Evolutionary conservation across 2,797 vertebrate species (phyloP).

Genomic region (Buphagus erythrorhynchus): DNA sequence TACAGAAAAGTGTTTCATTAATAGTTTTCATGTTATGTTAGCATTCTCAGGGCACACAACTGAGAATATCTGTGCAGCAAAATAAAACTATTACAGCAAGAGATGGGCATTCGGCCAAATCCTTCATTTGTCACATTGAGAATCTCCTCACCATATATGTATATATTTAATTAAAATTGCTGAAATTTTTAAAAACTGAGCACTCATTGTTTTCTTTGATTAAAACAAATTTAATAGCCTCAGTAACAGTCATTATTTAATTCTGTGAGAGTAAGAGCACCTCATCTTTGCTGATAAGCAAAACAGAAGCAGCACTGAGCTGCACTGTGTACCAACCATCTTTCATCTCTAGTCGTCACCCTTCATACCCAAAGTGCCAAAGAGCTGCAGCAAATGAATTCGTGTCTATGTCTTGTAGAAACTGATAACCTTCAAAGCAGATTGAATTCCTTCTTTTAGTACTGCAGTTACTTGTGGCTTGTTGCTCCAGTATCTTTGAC

Average conservation of each 20-base stretch:
- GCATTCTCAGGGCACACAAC: background rate
- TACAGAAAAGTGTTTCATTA: background rate
- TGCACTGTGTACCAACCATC: background rate
- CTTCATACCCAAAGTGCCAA: background rate
- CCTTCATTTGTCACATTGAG: background rate
- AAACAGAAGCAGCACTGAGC: background rate
- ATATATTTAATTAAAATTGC: background rate
- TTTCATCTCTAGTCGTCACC: background rate
- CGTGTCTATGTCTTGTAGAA: background rate
- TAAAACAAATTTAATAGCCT: background rate
- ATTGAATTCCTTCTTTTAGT: background rate
- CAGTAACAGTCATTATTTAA: background rate
- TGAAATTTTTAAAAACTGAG: background rate
- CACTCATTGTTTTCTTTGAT: background rate
- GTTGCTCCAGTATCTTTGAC: background rate
- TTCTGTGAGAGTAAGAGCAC: background rate
- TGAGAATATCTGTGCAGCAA: background rate
- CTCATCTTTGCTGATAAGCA: background rate
- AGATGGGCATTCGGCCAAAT: background rate
- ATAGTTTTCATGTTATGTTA: background rate
- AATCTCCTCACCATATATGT: background rate
- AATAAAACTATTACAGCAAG: background rate
- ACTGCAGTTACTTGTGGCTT: background rate
- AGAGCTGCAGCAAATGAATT: accelerated
- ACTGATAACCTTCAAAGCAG: background rate